Evolutionary conservation across 2,113 vertebrate genomes (phyloP), one percentile per base, ranked within the genome.

Genomic region (Mus spicilegus): DNA sequence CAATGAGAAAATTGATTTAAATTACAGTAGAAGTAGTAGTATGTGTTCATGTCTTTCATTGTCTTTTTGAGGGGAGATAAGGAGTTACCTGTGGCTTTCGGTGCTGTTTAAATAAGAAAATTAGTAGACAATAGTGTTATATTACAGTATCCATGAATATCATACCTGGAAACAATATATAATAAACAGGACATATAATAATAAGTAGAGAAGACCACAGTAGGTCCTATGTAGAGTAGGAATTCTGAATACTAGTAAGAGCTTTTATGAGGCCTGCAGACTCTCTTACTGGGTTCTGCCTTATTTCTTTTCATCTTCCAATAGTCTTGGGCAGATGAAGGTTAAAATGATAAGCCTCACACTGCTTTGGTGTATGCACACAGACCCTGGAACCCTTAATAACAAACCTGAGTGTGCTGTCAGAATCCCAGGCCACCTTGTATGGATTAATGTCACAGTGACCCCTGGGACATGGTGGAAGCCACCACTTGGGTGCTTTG

Each of bases 341-440:
- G 17, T 90, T 91, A 93, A 95, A 61, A 63, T 63, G 19, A 46
- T 28, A 49, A 7, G 12, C 36, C 26, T 77, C 2, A 26, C 36
- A 28, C 56, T 24, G 46, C 65, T 85, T 61, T 46, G 69, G 56
- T 20, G 5, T 56, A 39, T 51, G 19, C 42, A 78, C 12, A n/a
- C 70, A 81, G 54, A 93, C 33, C 20, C 20, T n/a, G 39, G 36
- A 67, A 63, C 54, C 46, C n/a, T 73, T 13, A 46, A 28, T 63
- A 78, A 69, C 73, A 94, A 86, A n/a, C 28, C 7, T 42, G 1
- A 56, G 20, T 85, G 65, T 86, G 46, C 28, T 36, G 39, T 42
- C n/a, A 39, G 65, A 46, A 58, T 49, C 28, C 39, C 65, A 65
- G 70, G 54, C 58, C 93, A 95, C 96, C 97, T 93, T 95, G 92